Conservation (phyloP, 2,888 invertebrate species). For the Scotopteryx bipunctaria region DNA sequence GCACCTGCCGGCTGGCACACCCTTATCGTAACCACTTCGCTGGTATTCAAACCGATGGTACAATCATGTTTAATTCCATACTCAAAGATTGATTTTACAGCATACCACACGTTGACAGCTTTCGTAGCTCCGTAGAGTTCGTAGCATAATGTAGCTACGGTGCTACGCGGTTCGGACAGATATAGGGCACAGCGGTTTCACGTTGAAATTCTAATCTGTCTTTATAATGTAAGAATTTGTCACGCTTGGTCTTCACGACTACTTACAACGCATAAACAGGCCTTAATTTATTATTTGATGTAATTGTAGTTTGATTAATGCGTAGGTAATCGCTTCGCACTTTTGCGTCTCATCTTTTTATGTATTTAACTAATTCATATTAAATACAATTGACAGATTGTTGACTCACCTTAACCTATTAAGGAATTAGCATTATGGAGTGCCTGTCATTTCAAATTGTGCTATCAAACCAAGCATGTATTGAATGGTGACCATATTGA, state of each 20-base stretch:
- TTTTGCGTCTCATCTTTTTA: neutral
- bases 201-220: too few species aligned
- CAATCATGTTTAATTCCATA: too few species aligned
- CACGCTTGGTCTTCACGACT: too few species aligned
- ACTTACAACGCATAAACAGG: too few species aligned
- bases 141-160: conserved; percentile 15
- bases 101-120: neutral
- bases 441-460: conserved; percentile 20
- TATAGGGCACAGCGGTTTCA: neutral
- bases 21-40: conserved; percentile 48
- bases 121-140: conserved; percentile 16
- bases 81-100: neutral
- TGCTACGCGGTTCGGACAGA: neutral
- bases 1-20: conserved; percentile 67
- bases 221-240: too few species aligned
- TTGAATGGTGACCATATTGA: conserved; percentile 8
- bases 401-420: conserved; percentile 19
- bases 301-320: neutral
- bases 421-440: conserved; percentile 14
- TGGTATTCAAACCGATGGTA: conserved; percentile 17
- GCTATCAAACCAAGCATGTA: conserved; percentile 19
- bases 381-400: conserved; percentile 11
- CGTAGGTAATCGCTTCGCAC: neutral
- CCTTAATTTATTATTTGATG: neutral
- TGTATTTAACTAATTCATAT: neutral